Evolutionary conservation across 2,888 invertebrate genomes (phyloP).

Genomic region (Stramonita haemastoma): DNA sequence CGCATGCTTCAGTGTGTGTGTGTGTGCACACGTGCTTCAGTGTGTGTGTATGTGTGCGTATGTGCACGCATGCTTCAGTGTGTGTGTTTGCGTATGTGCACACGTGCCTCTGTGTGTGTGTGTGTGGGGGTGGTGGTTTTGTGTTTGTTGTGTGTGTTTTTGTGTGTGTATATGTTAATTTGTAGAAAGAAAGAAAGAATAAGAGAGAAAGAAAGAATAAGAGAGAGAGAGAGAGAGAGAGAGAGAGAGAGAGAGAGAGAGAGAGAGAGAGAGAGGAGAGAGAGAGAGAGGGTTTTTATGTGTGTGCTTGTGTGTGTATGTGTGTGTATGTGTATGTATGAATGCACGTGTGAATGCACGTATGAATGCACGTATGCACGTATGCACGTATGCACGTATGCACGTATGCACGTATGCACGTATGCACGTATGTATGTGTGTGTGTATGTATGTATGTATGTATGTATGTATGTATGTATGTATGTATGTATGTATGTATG

Average conservation of each 20-base stretch:
- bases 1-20: too few relatives aligned
- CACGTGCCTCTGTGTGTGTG: too few relatives aligned
- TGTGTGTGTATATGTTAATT: too few relatives aligned
- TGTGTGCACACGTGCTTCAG: not conserved
- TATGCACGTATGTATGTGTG: not conserved
- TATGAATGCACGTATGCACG: not conserved
- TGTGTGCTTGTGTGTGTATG: slow-evolving; percentile 13
- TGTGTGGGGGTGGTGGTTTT: too few relatives aligned
- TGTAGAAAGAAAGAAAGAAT: too few relatives aligned
- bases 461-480: not conserved
- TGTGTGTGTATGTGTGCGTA: too few relatives aligned
- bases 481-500: not conserved
- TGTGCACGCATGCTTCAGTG: not conserved
- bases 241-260: too few relatives aligned
- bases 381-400: not conserved
- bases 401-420: not conserved
- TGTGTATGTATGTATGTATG: not conserved
- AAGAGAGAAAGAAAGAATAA: too few relatives aligned
- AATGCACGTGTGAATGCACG: not conserved
- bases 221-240: too few relatives aligned
- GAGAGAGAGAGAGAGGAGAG: too few relatives aligned
- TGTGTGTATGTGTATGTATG: not conserved
- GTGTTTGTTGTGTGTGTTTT: not conserved
- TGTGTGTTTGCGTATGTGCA: not conserved
- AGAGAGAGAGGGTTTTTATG: too few relatives aligned